Evolutionary conservation across 2,888 invertebrate genomes (phyloP).

Genomic region (Agriotes lineatus): DNA sequence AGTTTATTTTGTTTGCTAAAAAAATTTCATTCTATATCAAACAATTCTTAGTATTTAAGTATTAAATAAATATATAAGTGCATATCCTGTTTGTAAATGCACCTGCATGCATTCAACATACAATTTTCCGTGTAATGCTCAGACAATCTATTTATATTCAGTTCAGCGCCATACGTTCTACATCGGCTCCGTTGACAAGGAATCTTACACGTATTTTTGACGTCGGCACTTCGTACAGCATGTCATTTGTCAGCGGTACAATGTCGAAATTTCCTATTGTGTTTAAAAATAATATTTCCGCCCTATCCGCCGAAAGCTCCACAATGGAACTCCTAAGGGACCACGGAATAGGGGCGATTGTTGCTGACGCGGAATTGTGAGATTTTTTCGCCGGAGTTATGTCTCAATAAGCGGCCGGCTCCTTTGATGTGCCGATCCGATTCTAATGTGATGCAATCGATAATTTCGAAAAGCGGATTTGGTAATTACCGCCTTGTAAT

Average conservation of each 20-base stretch:
- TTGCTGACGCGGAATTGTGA: constrained; percentile 3
- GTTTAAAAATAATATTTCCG: constrained; percentile 36
- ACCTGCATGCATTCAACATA: too few relatives aligned
- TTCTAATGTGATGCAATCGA: constrained; percentile 55
- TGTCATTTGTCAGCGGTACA: constrained; percentile 30
- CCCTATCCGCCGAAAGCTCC: constrained; percentile 8
- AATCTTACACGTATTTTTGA: constrained; percentile 11
- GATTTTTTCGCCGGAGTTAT: constrained; percentile 54
- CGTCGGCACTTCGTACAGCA: constrained; percentile 24
- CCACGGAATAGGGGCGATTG: not conserved
- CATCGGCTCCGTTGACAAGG: constrained; percentile 12
- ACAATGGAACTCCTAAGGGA: not conserved
- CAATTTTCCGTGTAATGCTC: too few relatives aligned
- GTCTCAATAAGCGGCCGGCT: constrained; percentile 57
- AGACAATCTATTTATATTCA: too few relatives aligned
- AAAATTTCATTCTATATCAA: too few relatives aligned
- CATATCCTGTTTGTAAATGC: too few relatives aligned
- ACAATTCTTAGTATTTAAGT: too few relatives aligned
- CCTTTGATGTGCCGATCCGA: constrained; percentile 57
- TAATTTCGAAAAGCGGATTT: constrained; percentile 42
- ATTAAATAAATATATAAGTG: too few relatives aligned
- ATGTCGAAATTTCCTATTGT: constrained; percentile 37
- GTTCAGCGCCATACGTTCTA: too few relatives aligned
- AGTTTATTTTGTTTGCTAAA: too few relatives aligned
- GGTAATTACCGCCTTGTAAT: constrained; percentile 39